Evolutionary conservation across 2,888 invertebrate species (phyloP).

Genomic region (Rapana venosa): DNA sequence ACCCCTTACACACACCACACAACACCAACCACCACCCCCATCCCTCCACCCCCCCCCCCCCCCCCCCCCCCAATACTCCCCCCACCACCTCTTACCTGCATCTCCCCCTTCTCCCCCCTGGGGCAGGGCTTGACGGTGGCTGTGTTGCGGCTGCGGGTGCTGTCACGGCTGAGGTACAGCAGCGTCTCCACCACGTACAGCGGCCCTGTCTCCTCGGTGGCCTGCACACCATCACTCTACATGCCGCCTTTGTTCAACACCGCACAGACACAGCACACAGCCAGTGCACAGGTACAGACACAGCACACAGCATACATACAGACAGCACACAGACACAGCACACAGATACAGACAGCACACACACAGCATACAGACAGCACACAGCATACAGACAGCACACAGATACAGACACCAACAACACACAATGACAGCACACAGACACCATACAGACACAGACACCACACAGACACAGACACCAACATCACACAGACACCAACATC

Average conservation of each 20-base stretch:
- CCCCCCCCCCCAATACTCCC: neutral
- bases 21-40: neutral
- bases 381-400: too few relatives aligned
- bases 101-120: constrained; percentile 85
- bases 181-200: constrained; percentile 90
- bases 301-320: neutral
- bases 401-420: too few relatives aligned
- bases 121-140: constrained; percentile 79
- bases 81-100: constrained; percentile 83
- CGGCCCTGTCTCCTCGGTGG: constrained; percentile 80
- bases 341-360: neutral
- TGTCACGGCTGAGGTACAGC: constrained; percentile 86
- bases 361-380: too few relatives aligned
- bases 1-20: too few relatives aligned
- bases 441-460: too few relatives aligned
- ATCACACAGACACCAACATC: too few relatives aligned
- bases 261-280: neutral
- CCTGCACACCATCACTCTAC: constrained; percentile 27
- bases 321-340: neutral
- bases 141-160: constrained; percentile 77
- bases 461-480: too few relatives aligned
- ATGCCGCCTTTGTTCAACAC: neutral
- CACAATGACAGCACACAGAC: too few relatives aligned
- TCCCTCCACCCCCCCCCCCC: neutral
- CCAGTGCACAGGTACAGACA: neutral